A percentile compares a stretch with the other conserved stretches of the same genome.
Conservation (phyloP, 1,140 invertebrate genomes). For the Laupala kohalensis region DNA sequence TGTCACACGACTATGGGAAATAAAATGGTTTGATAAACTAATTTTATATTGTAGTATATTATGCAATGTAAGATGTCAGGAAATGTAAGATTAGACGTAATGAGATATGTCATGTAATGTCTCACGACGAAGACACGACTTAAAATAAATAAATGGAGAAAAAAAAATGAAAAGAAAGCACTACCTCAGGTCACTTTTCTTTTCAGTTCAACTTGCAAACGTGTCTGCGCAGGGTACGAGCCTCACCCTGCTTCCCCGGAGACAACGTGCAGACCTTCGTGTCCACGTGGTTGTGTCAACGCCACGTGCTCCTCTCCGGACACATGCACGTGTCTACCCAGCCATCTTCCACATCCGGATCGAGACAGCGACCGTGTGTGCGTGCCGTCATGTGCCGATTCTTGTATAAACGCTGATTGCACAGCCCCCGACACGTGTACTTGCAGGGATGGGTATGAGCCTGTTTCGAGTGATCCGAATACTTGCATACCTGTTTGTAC, state of each 20-base stretch:
- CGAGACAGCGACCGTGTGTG: slow-evolving; percentile 21
- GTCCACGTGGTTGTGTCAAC: slow-evolving; percentile 24
- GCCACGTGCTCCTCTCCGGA: slow-evolving; percentile 31
- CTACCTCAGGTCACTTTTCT: too few relatives aligned
- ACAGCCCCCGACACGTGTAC: slow-evolving; percentile 34
- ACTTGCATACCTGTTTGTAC: slow-evolving; percentile 27
- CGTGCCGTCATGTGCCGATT: slow-evolving; percentile 26
- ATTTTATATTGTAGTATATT: too few relatives aligned
- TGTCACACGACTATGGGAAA: too few relatives aligned
- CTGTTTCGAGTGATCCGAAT: slow-evolving; percentile 18
- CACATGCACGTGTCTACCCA: slow-evolving; percentile 27
- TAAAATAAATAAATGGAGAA: too few relatives aligned
- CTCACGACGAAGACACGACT: too few relatives aligned
- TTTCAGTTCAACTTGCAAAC: too few relatives aligned
- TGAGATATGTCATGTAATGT: too few relatives aligned
- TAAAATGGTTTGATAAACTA: too few relatives aligned
- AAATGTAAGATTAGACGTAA: too few relatives aligned
- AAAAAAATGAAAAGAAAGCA: too few relatives aligned
- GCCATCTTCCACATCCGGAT: slow-evolving; percentile 21
- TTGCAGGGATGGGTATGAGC: slow-evolving; percentile 44
- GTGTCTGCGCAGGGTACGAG: background rate
- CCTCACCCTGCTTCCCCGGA: background rate
- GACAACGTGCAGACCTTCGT: slow-evolving; percentile 25
- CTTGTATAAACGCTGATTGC: slow-evolving; percentile 34
- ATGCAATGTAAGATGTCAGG: too few relatives aligned